Conservation (phyloP, 1,140 invertebrate genomes). For the Zelostemma sp. region DNA sequence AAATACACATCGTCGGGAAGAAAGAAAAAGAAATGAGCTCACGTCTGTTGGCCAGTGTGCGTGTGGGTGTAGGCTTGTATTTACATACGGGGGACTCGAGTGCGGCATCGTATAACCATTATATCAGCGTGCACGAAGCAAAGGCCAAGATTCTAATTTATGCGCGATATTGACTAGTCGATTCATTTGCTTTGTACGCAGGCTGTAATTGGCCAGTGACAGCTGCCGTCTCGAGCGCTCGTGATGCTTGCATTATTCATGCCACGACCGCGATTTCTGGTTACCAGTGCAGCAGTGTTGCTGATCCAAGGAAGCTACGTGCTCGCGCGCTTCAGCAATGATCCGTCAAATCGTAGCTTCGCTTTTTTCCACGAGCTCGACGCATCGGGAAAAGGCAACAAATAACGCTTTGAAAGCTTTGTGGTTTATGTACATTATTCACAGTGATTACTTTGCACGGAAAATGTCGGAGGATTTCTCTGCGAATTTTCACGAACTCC, state of each 20-base stretch:
- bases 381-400: no score
- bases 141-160: slow-evolving; percentile 55
- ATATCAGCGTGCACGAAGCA: slow-evolving; percentile 40
- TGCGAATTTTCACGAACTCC: no score
- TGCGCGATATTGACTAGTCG: slow-evolving; percentile 48
- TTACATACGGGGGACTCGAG: slow-evolving; percentile 24
- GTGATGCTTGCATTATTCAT: slow-evolving; percentile 54
- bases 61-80: neutral
- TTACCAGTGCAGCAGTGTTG: slow-evolving; percentile 35
- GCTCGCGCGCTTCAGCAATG: neutral
- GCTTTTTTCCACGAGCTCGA: no score
- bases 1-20: neutral
- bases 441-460: no score
- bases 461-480: no score
- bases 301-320: slow-evolving; percentile 40
- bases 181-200: slow-evolving; percentile 57
- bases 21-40: no score
- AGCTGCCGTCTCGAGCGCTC: slow-evolving; percentile 51
- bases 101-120: slow-evolving; percentile 38
- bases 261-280: slow-evolving; percentile 47
- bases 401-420: no score
- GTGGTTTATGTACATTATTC: no score
- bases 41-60: neutral
- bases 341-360: neutral
- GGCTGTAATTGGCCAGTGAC: slow-evolving; percentile 57